These are phyloP conservation scores for Naja naja DNA, from an alignment of 2,113 vertebrate species.

Conservation along the genomic window DNA sequence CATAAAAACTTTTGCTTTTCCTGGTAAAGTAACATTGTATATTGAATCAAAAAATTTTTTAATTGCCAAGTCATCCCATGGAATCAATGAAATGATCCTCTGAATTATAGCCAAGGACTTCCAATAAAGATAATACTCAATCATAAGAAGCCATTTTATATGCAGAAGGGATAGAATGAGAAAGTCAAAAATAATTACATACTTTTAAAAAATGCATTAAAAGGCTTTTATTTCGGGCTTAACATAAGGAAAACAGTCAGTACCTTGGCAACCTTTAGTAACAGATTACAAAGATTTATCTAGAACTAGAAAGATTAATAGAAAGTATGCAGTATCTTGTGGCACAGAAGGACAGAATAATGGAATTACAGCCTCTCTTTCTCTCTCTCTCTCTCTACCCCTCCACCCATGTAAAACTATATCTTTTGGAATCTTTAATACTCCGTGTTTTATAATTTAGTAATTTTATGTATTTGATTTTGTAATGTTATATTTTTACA, in stretches of 20 bases:
- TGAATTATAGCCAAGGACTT: not conserved
- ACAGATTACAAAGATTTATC: not conserved
- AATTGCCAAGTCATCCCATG: not conserved
- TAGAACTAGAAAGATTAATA: not conserved
- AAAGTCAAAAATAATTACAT: not conserved
- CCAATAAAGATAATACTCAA: too few relatives aligned
- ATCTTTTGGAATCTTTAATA: not conserved
- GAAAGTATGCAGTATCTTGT: not conserved
- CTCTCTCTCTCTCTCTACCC: not conserved
- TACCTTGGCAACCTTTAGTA: not conserved
- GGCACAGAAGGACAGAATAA: too few relatives aligned
- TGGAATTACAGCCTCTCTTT: not conserved
- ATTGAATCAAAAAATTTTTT: not conserved
- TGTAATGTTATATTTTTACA: not conserved
- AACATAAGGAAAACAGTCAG: not conserved
- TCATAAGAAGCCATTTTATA: not conserved
- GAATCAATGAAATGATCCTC: not conserved
- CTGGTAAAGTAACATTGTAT: not conserved
- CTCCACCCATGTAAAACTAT: not conserved
- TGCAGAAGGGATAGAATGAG: not conserved
- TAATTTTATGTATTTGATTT: not conserved
- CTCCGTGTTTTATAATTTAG: not conserved
- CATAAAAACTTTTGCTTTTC: not conserved
- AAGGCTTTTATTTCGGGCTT: not conserved
- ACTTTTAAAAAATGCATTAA: not conserved